Percentiles rank a stretch among this genome's conserved stretches.
These are phyloP conservation scores for Saimiri boliviensis DNA, from an alignment of 2,113 vertebrate species.

Conservation along the genomic window DNA sequence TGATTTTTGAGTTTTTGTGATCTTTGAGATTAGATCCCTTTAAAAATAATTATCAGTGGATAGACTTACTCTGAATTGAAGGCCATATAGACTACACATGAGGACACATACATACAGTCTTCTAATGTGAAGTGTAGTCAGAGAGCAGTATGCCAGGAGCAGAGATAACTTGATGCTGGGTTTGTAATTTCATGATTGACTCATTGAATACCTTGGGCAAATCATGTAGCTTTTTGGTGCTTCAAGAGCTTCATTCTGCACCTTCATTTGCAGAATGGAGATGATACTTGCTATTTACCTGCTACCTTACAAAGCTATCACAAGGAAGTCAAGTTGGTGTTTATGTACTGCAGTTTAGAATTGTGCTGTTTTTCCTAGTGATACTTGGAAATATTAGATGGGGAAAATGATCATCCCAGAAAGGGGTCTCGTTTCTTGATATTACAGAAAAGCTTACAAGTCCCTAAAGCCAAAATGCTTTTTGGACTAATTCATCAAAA, in stretches of 20 bases:
- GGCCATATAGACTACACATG: neutral
- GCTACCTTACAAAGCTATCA: slow-evolving; percentile 66
- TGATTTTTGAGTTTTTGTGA: neutral
- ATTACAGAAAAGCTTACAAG: neutral
- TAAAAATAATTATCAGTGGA: slow-evolving; percentile 45
- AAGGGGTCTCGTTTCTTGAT: neutral
- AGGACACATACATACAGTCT: neutral
- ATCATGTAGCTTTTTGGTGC: slow-evolving; percentile 57
- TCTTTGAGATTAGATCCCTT: slow-evolving; percentile 14
- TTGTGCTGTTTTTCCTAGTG: neutral
- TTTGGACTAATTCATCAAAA: neutral
- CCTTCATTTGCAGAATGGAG: slow-evolving; percentile 66
- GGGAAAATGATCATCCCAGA: neutral
- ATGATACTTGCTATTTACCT: slow-evolving; percentile 41
- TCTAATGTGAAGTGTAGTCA: neutral
- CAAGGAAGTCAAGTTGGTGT: slow-evolving; percentile 54
- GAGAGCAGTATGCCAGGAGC: neutral
- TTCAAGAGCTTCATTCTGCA: slow-evolving; percentile 64
- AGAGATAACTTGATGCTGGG: neutral
- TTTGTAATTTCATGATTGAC: slow-evolving; percentile 12
- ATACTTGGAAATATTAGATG: neutral
- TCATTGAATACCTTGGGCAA: slow-evolving; percentile 36
- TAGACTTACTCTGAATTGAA: neutral
- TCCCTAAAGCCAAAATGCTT: neutral
- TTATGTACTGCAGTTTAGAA: neutral